Base-by-base conservation (phyloP, 2,797 vertebrate genomes). In the Ctenopoma kingsleyae region DNA sequence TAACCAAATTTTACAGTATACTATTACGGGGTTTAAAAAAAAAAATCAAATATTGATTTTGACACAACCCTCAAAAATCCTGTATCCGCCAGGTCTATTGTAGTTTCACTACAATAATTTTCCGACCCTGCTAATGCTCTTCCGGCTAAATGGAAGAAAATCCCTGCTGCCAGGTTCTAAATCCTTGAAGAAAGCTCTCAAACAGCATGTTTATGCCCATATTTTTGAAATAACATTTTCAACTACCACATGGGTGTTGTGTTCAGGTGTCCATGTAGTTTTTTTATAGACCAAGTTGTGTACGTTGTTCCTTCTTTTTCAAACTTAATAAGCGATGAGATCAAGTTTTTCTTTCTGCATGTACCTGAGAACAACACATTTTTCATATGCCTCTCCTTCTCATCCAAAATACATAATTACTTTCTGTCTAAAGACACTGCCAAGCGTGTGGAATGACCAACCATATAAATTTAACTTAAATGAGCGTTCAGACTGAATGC, bases 401-500 rank as follows among this genome's bases (percentile, higher is more conserved):
- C 12, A 16, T 67, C 27, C 40, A 38, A 55, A 71, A 64, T 20
- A 22, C 23, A 60, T n/a, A 0, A 40, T 32, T 32, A 32, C 30
- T 25, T 36, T 71, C 20, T 61, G 44, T 72, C 25, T 58, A 6
- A 49, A 51, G 48, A 64, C 1, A n/a, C 56, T 58, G 51, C 10
- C 7, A 38, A 74, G 59, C 57, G 6, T 30, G 55, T 53, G 13
- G 36, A 69, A 65, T 40, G 13, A 74, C 70, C 56, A 41, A 63
- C 63, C 54, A 65, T 20, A 10, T 20, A 16, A 64, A 69, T 76
- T 43, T 23, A 68, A 48, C 15, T 20, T 58, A 5, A 67, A 52
- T 10, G 7, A 27, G 23, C 50, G 3, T 70, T 69, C 63, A 66
- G 67, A 72, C 69, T 77, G 48, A 83, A 76, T n/a, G 20, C 4